Evolutionary conservation across 2,888 invertebrate species (phyloP), one percentile per base, ranked within the genome.

Genomic region (Vesta saturnalis): DNA sequence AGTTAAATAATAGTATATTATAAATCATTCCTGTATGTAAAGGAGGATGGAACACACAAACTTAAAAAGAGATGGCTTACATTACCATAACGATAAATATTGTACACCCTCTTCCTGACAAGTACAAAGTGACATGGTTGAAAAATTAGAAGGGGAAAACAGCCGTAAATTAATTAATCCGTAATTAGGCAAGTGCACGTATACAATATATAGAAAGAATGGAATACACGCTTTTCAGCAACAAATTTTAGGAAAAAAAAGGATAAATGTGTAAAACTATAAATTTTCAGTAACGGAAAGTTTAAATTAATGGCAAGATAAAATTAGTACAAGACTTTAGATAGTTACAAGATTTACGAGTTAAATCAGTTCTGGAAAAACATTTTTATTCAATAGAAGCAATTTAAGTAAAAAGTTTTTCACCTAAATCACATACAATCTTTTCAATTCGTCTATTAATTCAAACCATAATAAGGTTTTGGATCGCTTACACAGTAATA

Each of bases 321-420:
- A 58, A 60, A 60, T 60, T 60, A 60, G 60, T 15, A 49, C 21
- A 23, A 22, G 21, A 60, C 23, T 60, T 49, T 30, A 47, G 60
- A 30, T 49, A 60, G 60, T 47, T 60, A 22, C 30, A 16, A 49
- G 52, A 60, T 60, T 60, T 60, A 60, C 60, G 60, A 49, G 21
- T 60, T 14, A 49, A 60, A 60, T 49, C 60, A 18, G 49, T 22
- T 39, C 58, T 15, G 18, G 49, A 52, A 46, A 59, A 49, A 49
- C 57, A 58, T 58, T 56, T 39, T 39, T 16, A 56, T 14, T 58
- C 57, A 39, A 58, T 58, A 58, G 30, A 58, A 35, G 16, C 19
- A 52, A 52, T 52, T 52, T 52, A 21, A 52, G 52, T 19, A 52
- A 52, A 52, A 52, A 52, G 52, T 52, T 52, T 52, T 19, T 18